phyloP scores from a whole-genome alignment of 2,888 invertebrate genomes.

The Xestobium rufovillosum region DNA sequence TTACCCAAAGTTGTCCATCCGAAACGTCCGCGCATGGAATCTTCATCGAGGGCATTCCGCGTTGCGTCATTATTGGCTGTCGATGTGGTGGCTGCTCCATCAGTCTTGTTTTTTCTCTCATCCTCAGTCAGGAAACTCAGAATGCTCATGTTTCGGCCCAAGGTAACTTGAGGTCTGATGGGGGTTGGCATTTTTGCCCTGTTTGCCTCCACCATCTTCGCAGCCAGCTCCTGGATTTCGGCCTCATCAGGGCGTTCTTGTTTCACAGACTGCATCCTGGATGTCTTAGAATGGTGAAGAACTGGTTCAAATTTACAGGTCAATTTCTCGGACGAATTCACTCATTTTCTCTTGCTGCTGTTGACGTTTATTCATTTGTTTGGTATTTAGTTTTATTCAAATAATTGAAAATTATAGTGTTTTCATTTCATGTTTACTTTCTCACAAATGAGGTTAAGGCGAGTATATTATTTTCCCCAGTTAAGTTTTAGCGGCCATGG shows the following conservation, averaged over 20 bases:
- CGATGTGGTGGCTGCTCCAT: constrained; percentile 39
- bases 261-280: constrained; percentile 46
- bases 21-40: constrained; percentile 74
- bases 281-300: background rate
- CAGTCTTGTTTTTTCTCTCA: constrained; percentile 29
- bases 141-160: constrained; percentile 52
- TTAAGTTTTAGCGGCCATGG: constrained; percentile 43
- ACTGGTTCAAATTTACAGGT: background rate
- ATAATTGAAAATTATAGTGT: constrained; percentile 15
- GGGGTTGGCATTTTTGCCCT: constrained; percentile 47
- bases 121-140: constrained; percentile 50
- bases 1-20: constrained; percentile 87
- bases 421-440: constrained; percentile 23
- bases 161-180: constrained; percentile 26
- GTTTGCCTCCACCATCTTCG: constrained; percentile 68
- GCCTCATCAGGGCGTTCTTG: constrained; percentile 76
- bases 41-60: constrained; percentile 53
- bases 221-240: constrained; percentile 79
- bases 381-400: background rate
- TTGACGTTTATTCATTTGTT: background rate
- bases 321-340: background rate
- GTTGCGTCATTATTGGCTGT: constrained; percentile 34
- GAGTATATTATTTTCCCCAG: constrained; percentile 38
- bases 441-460: constrained; percentile 40
- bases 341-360: background rate